Conservation (phyloP, 2,113 vertebrate species). For the Hypomesus transpacificus region DNA sequence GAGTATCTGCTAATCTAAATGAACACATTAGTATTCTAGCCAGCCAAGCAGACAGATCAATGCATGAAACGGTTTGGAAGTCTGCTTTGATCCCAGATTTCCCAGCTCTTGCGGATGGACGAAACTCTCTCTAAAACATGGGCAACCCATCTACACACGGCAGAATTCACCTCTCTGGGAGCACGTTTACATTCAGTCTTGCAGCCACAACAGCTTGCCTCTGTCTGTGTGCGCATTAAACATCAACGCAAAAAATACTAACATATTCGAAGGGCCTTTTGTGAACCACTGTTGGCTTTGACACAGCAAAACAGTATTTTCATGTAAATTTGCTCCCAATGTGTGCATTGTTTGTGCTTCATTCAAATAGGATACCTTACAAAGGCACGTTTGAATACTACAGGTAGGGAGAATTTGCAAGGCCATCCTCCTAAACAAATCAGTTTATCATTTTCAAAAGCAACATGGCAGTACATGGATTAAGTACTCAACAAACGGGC, state of each 20-base stretch:
- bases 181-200: too few relatives aligned
- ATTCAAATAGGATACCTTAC: too few relatives aligned
- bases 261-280: background rate
- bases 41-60: conserved; percentile 60
- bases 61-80: conserved; percentile 70
- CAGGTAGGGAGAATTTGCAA: conserved; percentile 9
- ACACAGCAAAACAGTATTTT: too few relatives aligned
- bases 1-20: conserved; percentile 64
- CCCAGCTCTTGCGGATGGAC: conserved; percentile 68
- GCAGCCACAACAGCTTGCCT: background rate
- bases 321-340: too few relatives aligned
- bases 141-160: conserved; percentile 60
- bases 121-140: conserved; percentile 69
- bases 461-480: too few relatives aligned
- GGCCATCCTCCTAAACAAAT: conserved; percentile 15
- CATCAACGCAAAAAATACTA: background rate
- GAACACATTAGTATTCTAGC: conserved; percentile 68
- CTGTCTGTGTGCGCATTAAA: background rate
- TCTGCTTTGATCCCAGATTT: conserved; percentile 73
- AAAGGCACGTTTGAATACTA: background rate
- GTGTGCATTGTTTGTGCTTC: too few relatives aligned
- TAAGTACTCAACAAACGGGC: background rate
- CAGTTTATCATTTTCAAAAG: conserved; percentile 4
- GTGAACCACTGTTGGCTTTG: too few relatives aligned
- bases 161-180: too few relatives aligned